A percentile compares a stretch with the other conserved stretches of the same genome.
Conservation (phyloP, 2,797 vertebrate genomes). For the Darevskia nairensis region DNA sequence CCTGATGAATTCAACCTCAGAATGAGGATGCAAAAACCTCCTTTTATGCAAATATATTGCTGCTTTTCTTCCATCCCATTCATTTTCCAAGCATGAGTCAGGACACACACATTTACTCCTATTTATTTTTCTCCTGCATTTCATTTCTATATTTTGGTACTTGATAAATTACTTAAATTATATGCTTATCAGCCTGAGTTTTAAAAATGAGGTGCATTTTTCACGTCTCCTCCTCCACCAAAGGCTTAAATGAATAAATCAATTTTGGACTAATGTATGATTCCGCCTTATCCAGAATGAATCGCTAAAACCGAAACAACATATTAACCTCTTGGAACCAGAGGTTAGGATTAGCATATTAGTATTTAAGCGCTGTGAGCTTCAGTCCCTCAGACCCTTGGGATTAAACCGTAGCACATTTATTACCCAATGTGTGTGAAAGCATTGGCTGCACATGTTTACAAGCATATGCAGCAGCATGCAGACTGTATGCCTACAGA, state of each 20-base stretch:
- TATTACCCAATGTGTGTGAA: conserved; percentile 37
- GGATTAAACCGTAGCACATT: conserved; percentile 42
- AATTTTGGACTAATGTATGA: conserved; percentile 50
- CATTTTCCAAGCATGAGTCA: conserved; percentile 28
- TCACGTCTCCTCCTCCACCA: conserved; percentile 14
- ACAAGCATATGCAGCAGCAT: neutral
- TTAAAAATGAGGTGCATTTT: conserved; percentile 41
- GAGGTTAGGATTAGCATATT: conserved; percentile 56
- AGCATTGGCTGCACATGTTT: conserved; percentile 31
- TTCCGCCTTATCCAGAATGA: conserved; percentile 30
- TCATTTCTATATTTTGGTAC: conserved; percentile 48
- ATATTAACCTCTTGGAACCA: conserved; percentile 57
- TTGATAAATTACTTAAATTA: conserved; percentile 64
- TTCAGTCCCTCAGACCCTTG: conserved; percentile 26
- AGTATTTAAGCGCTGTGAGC: conserved; percentile 3
- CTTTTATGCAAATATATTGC: conserved; percentile 14
- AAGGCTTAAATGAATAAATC: conserved; percentile 48
- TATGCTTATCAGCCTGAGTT: conserved; percentile 57
- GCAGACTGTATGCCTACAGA: neutral
- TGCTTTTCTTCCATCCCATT: conserved; percentile 47
- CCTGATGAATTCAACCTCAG: conserved; percentile 34
- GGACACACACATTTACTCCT: conserved; percentile 4
- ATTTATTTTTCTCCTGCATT: conserved; percentile 3
- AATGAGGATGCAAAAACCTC: conserved; percentile 22
- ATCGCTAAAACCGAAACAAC: conserved; percentile 48